Conservation (phyloP, 2,888 invertebrate genomes). For the Andrena chrysosceles region DNA sequence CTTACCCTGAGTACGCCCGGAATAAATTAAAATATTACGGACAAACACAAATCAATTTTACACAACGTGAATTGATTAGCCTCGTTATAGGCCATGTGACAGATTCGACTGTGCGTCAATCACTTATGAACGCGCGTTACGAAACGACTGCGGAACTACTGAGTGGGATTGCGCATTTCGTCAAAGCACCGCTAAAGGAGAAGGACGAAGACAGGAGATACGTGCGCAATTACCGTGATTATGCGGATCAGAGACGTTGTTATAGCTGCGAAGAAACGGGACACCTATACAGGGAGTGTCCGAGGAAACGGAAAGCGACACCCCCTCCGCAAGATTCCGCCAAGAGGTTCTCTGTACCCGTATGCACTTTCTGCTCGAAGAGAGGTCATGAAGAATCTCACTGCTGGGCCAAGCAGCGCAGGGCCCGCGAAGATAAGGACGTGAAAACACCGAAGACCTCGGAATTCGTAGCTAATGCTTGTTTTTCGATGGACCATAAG, state of each 20-base stretch:
- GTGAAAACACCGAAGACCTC: too few relatives aligned
- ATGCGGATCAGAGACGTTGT: background rate
- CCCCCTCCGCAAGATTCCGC: background rate
- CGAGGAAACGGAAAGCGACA: background rate
- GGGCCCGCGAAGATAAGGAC: too few relatives aligned
- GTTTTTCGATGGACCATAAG: too few relatives aligned
- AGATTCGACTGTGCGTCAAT: slow-evolving; percentile 4
- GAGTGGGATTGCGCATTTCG: slow-evolving; percentile 4
- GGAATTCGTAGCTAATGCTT: too few relatives aligned
- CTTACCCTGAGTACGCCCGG: slow-evolving; percentile 9
- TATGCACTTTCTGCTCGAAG: background rate
- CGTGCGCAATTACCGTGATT: background rate
- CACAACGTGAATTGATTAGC: background rate
- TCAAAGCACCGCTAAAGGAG: background rate
- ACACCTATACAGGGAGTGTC: background rate
- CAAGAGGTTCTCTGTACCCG: background rate
- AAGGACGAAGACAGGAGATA: background rate
- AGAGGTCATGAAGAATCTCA: too few relatives aligned
- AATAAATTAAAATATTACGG: slow-evolving; percentile 12
- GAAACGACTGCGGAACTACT: background rate
- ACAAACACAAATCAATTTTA: slow-evolving; percentile 15
- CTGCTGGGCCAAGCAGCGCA: too few relatives aligned
- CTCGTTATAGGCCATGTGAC: background rate
- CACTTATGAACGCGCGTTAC: slow-evolving; percentile 1
- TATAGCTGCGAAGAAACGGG: slow-evolving; percentile 1